These are phyloP conservation scores for Leptopterna dolabrata DNA, from an alignment of 2,888 invertebrate species.

Conservation along the genomic window DNA sequence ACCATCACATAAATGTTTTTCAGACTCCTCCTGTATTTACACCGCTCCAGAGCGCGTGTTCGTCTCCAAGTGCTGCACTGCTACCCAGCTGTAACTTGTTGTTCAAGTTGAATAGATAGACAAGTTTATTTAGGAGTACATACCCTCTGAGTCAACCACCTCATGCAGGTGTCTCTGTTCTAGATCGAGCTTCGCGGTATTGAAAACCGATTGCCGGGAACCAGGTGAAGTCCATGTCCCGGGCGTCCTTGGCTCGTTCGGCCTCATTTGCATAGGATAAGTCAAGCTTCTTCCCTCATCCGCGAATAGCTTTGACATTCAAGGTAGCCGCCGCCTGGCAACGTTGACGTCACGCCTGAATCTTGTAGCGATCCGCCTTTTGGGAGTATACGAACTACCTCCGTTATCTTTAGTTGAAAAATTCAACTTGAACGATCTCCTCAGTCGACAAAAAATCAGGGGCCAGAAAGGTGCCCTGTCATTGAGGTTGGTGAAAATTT, in stretches of 20 bases:
- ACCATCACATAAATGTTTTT: too few species aligned
- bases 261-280: conserved; percentile 26
- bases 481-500: not conserved
- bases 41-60: too few species aligned
- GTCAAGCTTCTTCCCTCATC: conserved; percentile 22
- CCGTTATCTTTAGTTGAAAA: not conserved
- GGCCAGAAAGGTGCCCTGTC: not conserved
- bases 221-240: not conserved
- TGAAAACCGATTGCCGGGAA: not conserved
- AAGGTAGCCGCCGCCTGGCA: not conserved
- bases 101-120: too few species aligned
- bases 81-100: too few species aligned
- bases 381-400: not conserved
- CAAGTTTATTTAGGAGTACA: too few species aligned
- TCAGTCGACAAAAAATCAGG: not conserved
- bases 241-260: conserved; percentile 24
- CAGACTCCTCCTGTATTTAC: too few species aligned
- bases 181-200: not conserved
- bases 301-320: conserved; percentile 31
- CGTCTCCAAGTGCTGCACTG: too few species aligned
- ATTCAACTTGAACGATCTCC: not conserved
- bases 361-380: too few species aligned
- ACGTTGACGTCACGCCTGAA: not conserved
- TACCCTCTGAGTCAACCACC: too few species aligned
- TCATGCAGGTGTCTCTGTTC: not conserved